Evolutionary conservation across 2,888 invertebrate genomes (phyloP), one percentile per base, ranked within the genome.

Genomic region (Lycaena phlaeas): DNA sequence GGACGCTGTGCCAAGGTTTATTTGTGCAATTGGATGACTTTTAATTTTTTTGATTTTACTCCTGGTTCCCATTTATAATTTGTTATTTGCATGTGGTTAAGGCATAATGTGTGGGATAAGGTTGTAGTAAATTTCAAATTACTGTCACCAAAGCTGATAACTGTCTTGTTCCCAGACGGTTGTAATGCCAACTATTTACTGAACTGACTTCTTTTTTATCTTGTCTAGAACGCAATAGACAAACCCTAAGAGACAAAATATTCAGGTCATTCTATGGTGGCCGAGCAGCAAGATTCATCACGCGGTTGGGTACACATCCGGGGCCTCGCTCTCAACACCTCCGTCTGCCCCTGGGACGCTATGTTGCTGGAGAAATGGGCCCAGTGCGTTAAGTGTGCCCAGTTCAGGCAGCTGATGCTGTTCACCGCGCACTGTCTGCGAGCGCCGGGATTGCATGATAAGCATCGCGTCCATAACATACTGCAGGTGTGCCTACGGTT

Each of bases 261-360:
- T 34, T 1, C 55, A 84, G 84, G 84, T 3, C 82, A 82, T 49
- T 71, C 84, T 0, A 73, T 84, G 78, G 36, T 84, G 40, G 82
- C 81, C 2, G 84, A 84, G 47, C 77, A 77, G 46, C 67, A 67
- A 31, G 73, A 73, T 31, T 27, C 56, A 0, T 64, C 66, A 1
- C 64, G 64, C 2, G 70, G 76, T 11, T 70, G 69, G 70, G 51
- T 60, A 1, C 54, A 56, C 14, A 61, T 82, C 37, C 65, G 70
- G 5, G 84, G 84, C 0, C 43, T 84, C 15, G 81, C 84, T 1
- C 60, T 84, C 2, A 58, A 65, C 46, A 50, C 66, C 1, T 49
- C 65, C 0, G 53, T 72, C 22, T 73, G 75, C 43, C 70, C 78
- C 0, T 84, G 84, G 84, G 84, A 84, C 49, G 76, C 81, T 0